phyloP scores from a whole-genome alignment of 2,113 vertebrate species.

The Bambusicola thoracicus region DNA sequence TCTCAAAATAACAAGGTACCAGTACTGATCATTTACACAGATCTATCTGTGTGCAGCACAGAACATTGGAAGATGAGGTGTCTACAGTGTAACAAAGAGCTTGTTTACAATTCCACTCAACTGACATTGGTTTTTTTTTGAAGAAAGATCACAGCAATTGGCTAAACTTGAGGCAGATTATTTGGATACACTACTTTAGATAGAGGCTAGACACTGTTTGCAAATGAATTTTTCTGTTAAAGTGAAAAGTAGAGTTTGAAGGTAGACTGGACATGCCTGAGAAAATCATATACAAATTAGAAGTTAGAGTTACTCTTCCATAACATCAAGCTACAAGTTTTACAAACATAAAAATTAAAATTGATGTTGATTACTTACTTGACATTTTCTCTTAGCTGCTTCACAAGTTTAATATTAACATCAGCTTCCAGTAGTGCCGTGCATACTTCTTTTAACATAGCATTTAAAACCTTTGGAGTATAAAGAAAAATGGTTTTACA shows the following conservation, averaged over 20 bases:
- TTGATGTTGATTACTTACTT: slow-evolving; percentile 83
- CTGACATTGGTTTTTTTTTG: neutral
- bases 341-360: neutral
- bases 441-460: slow-evolving; percentile 99
- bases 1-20: slow-evolving; percentile 19
- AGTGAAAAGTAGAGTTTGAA: neutral
- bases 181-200: neutral
- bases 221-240: neutral
- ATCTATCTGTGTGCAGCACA: neutral
- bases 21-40: neutral
- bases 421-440: slow-evolving; percentile 96
- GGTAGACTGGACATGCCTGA: neutral
- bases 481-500: slow-evolving; percentile 35
- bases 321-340: neutral
- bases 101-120: neutral
- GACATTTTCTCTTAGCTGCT: slow-evolving; percentile 96
- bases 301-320: neutral
- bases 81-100: neutral
- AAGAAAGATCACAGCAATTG: neutral
- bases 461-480: slow-evolving; percentile 89
- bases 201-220: neutral
- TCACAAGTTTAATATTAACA: slow-evolving; percentile 98
- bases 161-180: neutral
- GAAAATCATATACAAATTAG: neutral
- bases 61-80: neutral